Conservation (phyloP, 1,140 invertebrate species). For the Triops longicaudatus region DNA sequence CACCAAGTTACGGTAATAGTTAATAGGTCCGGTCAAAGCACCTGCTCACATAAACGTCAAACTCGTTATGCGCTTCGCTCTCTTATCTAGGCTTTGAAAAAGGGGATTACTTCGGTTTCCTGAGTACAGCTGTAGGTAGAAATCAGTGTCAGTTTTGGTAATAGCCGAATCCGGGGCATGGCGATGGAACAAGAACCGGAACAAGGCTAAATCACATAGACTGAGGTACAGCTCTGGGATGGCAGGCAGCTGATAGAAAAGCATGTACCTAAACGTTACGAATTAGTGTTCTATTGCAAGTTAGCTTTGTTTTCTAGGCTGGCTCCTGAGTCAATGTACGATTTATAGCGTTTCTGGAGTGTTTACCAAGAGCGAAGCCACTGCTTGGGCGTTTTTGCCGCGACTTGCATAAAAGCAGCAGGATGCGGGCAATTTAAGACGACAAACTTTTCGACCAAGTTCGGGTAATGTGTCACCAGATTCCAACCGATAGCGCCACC, state of each 20-base stretch:
- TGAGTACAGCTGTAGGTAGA: constrained; percentile 27
- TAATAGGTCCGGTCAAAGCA: constrained; percentile 67
- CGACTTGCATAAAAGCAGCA: constrained; percentile 22
- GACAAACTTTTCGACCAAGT: constrained; percentile 61
- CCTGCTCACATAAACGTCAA: constrained; percentile 38
- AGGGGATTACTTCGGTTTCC: neutral
- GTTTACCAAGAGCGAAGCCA: constrained; percentile 23
- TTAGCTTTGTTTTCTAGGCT: neutral
- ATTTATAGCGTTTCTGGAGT: neutral
- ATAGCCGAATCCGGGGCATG: constrained; percentile 15
- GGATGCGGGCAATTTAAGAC: constrained; percentile 68
- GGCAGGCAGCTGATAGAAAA: constrained; percentile 24
- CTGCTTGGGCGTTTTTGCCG: constrained; percentile 4
- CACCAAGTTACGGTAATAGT: constrained; percentile 59
- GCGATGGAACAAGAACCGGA: constrained; percentile 24
- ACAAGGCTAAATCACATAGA: constrained; percentile 6
- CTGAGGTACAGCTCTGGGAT: constrained; percentile 21
- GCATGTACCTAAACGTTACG: constrained; percentile 22
- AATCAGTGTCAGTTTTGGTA: constrained; percentile 20
- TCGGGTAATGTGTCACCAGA: constrained; percentile 53
- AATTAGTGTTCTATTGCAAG: neutral
- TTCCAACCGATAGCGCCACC: constrained; percentile 67
- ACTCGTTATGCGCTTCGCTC: no score
- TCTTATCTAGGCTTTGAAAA: no score
- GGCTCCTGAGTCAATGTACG: neutral